Evolutionary conservation across 2,797 vertebrate species (phyloP).

Genomic region (Sciurus vulgaris): DNA sequence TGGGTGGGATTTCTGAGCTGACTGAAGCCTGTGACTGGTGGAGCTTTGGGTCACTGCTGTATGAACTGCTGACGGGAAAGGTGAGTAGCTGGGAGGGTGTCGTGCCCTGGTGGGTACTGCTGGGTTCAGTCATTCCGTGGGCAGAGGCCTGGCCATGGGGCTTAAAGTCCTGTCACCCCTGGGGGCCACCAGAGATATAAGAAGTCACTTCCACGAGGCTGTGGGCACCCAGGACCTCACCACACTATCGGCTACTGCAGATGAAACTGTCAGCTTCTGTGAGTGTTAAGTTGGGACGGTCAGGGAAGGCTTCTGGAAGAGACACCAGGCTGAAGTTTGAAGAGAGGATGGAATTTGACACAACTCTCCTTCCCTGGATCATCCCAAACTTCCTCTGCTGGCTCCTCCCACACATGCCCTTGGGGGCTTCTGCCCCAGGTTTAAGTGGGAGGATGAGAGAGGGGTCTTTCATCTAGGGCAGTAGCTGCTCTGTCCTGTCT

Average conservation of each 20-base stretch:
- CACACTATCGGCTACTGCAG: no score
- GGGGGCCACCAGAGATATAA: neutral
- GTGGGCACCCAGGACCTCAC: no score
- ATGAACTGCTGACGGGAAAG: constrained; percentile 96
- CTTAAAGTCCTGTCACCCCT: neutral
- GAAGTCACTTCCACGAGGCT: neutral
- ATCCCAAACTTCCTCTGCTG: neutral
- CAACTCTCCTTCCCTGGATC: neutral
- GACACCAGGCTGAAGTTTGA: neutral
- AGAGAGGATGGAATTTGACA: neutral
- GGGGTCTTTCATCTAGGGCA: neutral
- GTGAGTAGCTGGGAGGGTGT: constrained; percentile 87
- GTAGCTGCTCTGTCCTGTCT: neutral
- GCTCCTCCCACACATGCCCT: neutral
- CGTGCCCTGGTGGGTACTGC: neutral
- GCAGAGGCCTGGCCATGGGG: neutral
- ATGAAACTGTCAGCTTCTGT: neutral
- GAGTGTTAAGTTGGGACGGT: neutral
- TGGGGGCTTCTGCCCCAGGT: neutral
- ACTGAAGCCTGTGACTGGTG: constrained; percentile 98
- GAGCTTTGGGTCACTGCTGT: constrained; percentile 97
- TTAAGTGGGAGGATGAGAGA: neutral
- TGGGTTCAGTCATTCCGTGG: neutral
- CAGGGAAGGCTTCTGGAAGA: neutral
- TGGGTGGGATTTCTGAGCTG: constrained; percentile 93